A percentile compares a stretch with the other conserved stretches of the same genome.
These are phyloP conservation scores for Ictalurus punctatus DNA, from an alignment of 2,113 vertebrate species.

Conservation along the genomic window DNA sequence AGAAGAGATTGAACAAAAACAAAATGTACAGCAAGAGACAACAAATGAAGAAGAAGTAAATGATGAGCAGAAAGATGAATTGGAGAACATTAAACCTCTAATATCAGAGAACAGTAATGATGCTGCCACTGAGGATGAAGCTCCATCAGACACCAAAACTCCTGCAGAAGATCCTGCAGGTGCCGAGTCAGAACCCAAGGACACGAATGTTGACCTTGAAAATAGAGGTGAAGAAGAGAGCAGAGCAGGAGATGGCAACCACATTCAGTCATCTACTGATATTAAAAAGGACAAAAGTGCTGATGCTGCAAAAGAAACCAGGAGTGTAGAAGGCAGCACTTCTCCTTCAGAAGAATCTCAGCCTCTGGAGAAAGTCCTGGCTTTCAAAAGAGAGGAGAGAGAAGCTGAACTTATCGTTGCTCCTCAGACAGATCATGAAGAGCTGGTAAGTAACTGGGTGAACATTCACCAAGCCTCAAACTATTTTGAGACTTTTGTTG, in stretches of 20 bases:
- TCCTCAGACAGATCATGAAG: constrained; percentile 56
- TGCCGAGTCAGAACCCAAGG: constrained; percentile 41
- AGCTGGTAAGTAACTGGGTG: constrained; percentile 73
- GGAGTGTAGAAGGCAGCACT: constrained; percentile 58
- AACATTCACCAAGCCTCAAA: constrained; percentile 66
- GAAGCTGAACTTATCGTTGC: constrained; percentile 23
- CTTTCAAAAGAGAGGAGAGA: constrained; percentile 10
- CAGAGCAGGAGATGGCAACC: not conserved
- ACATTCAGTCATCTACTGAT: not conserved
- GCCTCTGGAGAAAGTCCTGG: not conserved
- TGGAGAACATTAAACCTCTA: constrained; percentile 4
- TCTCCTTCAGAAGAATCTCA: constrained; percentile 46
- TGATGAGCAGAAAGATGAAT: not conserved
- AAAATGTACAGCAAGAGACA: not conserved
- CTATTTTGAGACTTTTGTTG: constrained; percentile 71
- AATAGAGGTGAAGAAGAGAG: constrained; percentile 2
- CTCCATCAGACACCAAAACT: not conserved
- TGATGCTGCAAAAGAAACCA: constrained; percentile 44
- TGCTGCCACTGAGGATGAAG: not conserved
- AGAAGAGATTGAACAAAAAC: constrained; percentile 21
- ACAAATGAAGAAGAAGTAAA: not conserved
- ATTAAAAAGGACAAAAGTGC: not conserved
- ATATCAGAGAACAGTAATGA: not conserved
- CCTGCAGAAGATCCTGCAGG: constrained; percentile 26
- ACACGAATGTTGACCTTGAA: constrained; percentile 4